Conservation (phyloP, 2,888 invertebrate species). For the Kryphioiulus occultus region DNA sequence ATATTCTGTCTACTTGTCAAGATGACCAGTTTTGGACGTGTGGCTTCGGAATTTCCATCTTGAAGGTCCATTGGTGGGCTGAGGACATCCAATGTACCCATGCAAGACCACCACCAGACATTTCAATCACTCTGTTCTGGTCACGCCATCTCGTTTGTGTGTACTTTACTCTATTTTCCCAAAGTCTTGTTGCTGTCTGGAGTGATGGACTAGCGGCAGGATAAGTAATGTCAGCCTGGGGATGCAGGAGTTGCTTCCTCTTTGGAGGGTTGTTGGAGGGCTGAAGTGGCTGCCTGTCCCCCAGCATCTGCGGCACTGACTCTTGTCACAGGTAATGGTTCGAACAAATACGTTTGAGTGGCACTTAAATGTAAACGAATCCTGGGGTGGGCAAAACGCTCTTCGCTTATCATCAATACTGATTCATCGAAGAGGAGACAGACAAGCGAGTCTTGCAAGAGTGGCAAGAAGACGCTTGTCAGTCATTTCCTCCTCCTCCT, state of each 20-base stretch:
- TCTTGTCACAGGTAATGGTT: conserved; percentile 31
- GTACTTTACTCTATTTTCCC: not conserved
- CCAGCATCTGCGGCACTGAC: not conserved
- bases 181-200: not conserved
- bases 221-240: not conserved
- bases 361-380: conserved; percentile 35
- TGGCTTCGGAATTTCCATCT: not conserved
- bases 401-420: conserved; percentile 20
- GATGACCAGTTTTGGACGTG: too few relatives aligned
- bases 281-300: not conserved
- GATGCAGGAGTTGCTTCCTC: not conserved
- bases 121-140: not conserved
- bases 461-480: conserved; percentile 9
- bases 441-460: too few relatives aligned
- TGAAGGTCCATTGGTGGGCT: not conserved
- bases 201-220: not conserved
- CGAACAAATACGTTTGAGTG: conserved; percentile 35
- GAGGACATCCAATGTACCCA: too few relatives aligned
- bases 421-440: not conserved
- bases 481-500: not conserved
- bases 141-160: not conserved
- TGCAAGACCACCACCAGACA: not conserved
- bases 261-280: too few relatives aligned
- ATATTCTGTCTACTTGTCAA: too few relatives aligned
- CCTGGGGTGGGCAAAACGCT: conserved; percentile 16